These are phyloP conservation scores for Myopa tessellatipennis DNA, from an alignment of 2,888 invertebrate species.

Conservation along the genomic window DNA sequence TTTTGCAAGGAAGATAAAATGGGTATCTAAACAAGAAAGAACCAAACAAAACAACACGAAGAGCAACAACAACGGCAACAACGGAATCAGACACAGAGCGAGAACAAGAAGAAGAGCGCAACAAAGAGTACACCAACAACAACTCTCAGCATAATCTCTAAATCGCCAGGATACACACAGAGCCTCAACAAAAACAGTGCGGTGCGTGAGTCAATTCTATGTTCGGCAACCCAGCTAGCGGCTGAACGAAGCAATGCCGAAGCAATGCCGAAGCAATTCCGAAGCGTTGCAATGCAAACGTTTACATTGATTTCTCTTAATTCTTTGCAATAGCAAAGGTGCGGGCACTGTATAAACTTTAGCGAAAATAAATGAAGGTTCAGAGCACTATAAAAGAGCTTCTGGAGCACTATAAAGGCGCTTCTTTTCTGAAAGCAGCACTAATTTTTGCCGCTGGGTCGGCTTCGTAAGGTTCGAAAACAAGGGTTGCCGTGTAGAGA, in stretches of 20 bases:
- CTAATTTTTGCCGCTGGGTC: slow-evolving; percentile 2
- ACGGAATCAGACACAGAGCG: background rate
- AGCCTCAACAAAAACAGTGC: too few species aligned
- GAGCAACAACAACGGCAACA: background rate
- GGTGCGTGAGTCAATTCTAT: too few species aligned
- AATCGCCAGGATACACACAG: slow-evolving; percentile 54
- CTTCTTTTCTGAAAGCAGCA: background rate
- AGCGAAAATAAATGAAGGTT: background rate
- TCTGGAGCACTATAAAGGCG: background rate
- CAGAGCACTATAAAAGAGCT: background rate
- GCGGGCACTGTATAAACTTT: too few species aligned
- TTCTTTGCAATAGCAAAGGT: too few species aligned
- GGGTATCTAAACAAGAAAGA: too few species aligned
- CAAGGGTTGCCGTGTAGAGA: too few species aligned
- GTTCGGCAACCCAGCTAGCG: too few species aligned
- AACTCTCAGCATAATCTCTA: slow-evolving; percentile 42
- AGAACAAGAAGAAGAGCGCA: background rate
- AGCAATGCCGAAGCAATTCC: too few species aligned
- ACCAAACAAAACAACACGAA: background rate
- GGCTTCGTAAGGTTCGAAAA: too few species aligned
- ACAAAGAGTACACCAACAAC: background rate
- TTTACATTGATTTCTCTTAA: too few species aligned
- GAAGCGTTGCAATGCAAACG: too few species aligned
- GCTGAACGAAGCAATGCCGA: too few species aligned
- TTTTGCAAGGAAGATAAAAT: background rate